phyloP scores from a whole-genome alignment of 2,888 invertebrate species.

The Portevinia maculata region DNA sequence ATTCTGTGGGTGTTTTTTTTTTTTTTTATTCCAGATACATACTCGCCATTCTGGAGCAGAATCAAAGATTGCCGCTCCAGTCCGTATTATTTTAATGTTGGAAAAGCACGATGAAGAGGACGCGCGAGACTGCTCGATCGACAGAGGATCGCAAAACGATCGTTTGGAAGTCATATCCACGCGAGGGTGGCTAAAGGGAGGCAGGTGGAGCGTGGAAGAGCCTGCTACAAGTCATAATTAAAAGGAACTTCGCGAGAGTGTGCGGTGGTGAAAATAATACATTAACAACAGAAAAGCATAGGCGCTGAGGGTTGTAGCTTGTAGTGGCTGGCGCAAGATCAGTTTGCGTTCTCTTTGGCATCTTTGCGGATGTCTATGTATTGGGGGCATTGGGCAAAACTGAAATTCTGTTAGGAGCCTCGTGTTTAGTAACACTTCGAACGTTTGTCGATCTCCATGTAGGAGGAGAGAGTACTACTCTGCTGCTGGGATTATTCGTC shows the following conservation, averaged over 20 bases:
- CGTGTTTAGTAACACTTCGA: conserved; percentile 83
- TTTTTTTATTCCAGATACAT: conserved; percentile 49
- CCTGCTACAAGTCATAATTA: conserved; percentile 5
- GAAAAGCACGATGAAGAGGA: conserved; percentile 41
- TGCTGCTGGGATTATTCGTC: conserved; percentile 71
- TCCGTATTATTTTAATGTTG: conserved; percentile 53
- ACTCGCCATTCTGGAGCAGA: conserved; percentile 41
- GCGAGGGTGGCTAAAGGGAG: conserved; percentile 24
- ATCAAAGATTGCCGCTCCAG: conserved; percentile 60
- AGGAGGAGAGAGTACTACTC: conserved; percentile 78
- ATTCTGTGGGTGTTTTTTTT: conserved; percentile 44
- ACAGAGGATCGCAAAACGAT: conserved; percentile 44
- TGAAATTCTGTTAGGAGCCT: conserved; percentile 80
- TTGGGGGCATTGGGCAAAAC: conserved; percentile 66
- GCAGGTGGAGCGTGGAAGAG: conserved; percentile 9
- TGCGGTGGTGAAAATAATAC: conserved; percentile 27
- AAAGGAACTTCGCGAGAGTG: conserved; percentile 6
- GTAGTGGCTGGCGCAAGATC: conserved; percentile 28
- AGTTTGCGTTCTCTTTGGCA: conserved; percentile 56
- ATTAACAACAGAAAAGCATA: conserved; percentile 21
- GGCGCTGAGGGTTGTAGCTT: conserved; percentile 59
- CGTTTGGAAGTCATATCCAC: conserved; percentile 1
- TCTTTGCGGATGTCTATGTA: conserved; percentile 51
- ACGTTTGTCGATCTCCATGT: conserved; percentile 83
- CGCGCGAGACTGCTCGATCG: conserved; percentile 26